These are phyloP conservation scores for Eulemur macaco DNA, from an alignment of 2,113 vertebrate species.

Conservation along the genomic window DNA sequence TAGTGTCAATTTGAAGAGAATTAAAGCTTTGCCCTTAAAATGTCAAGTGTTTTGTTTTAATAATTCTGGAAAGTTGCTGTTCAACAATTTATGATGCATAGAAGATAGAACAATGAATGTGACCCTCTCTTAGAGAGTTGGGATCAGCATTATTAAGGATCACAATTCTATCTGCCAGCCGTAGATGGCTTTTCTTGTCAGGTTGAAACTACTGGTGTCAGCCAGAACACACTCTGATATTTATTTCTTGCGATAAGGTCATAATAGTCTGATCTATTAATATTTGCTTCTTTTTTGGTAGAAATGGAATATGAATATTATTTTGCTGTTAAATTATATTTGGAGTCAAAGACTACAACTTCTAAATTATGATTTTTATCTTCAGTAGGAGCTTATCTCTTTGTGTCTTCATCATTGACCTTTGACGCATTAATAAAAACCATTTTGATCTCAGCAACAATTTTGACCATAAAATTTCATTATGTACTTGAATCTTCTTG, in stretches of 20 bases:
- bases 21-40: not conserved
- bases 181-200: not conserved
- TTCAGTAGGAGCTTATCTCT: not conserved
- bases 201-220: not conserved
- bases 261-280: not conserved
- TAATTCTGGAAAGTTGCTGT: constrained; percentile 2
- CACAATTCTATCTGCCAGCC: not conserved
- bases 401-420: not conserved
- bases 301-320: not conserved
- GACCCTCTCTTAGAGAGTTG: not conserved
- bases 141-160: not conserved
- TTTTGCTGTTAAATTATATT: constrained; percentile 30
- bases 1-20: constrained; percentile 28
- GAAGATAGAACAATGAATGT: not conserved
- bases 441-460: not conserved
- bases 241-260: constrained; percentile 14
- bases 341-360: not conserved
- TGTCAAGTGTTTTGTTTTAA: not conserved
- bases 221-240: not conserved
- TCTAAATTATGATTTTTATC: not conserved
- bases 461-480: not conserved
- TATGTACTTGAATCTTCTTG: not conserved
- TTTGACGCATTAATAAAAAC: not conserved
- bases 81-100: not conserved
- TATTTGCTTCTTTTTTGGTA: not conserved